These are phyloP conservation scores for Drosophila nikananu DNA, from an alignment of 1,140 invertebrate species.

Conservation along the genomic window DNA sequence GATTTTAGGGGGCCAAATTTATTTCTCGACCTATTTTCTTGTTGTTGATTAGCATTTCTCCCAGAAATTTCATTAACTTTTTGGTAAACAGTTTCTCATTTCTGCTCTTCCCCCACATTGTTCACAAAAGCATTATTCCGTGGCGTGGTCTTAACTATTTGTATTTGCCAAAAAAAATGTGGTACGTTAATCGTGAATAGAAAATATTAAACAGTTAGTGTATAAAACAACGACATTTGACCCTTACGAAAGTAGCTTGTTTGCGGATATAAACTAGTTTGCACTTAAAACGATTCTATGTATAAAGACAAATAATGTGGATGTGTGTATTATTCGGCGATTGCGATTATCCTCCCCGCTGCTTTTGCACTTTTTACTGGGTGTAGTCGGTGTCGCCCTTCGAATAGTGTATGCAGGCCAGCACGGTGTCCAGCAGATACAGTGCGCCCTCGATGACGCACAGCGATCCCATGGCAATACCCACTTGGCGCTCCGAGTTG, in stretches of 20 bases:
- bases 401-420: constrained; percentile 90
- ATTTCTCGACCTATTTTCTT: neutral
- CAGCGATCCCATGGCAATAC: constrained; percentile 91
- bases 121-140: constrained; percentile 6
- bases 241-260: constrained; percentile 46
- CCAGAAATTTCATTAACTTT: neutral
- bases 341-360: constrained; percentile 29
- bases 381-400: constrained; percentile 87
- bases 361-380: constrained; percentile 35
- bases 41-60: too few species aligned
- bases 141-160: constrained; percentile 63
- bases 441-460: constrained; percentile 91
- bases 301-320: constrained; percentile 47
- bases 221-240: constrained; percentile 41
- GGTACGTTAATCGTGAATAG: constrained; percentile 1
- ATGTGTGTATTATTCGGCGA: constrained; percentile 59
- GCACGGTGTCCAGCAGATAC: constrained; percentile 91
- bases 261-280: constrained; percentile 69
- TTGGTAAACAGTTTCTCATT: neutral
- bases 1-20: too few species aligned
- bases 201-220: constrained; percentile 32
- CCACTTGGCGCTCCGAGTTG: constrained; percentile 90
- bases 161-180: constrained; percentile 58
- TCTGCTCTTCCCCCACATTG: too few species aligned
- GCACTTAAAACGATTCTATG: constrained; percentile 68